Evolutionary conservation across 2,113 vertebrate species (phyloP).

Genomic region (Pterocles gutturalis): DNA sequence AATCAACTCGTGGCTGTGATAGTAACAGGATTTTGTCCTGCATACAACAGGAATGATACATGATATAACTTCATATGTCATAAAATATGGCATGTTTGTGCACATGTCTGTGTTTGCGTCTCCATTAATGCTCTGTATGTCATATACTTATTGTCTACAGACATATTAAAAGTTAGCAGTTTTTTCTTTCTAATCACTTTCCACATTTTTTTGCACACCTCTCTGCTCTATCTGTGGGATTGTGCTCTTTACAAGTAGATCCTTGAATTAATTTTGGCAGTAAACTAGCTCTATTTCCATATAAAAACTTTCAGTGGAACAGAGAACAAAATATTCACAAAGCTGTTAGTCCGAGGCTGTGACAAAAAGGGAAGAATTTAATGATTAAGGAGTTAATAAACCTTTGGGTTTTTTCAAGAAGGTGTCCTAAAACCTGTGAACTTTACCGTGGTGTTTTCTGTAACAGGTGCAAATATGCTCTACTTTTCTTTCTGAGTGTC

Average conservation of each 20-base stretch:
- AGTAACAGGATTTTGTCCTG: not conserved
- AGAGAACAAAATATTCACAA: not conserved
- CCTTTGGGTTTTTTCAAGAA: not conserved
- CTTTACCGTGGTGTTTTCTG: not conserved
- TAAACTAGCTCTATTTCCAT: not conserved
- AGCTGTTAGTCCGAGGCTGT: not conserved
- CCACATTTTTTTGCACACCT: accelerated
- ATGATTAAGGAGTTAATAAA: not conserved
- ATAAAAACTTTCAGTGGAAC: not conserved
- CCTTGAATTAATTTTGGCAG: not conserved
- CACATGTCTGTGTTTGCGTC: not conserved
- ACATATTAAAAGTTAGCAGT: accelerated
- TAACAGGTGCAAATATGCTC: not conserved
- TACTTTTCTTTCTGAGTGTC: not conserved
- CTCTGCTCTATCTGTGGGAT: not conserved
- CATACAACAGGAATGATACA: not conserved
- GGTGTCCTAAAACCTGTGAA: not conserved
- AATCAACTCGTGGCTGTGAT: not conserved
- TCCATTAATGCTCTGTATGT: not conserved
- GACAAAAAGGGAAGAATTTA: not conserved
- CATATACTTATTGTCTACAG: not conserved
- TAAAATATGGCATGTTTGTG: not conserved
- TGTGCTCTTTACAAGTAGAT: not conserved
- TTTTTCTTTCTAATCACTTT: not conserved
- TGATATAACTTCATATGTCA: not conserved